Percentiles rank a stretch among this genome's conserved stretches.
Conservation (phyloP, 2,888 invertebrate species). For the Brachypterus glaber region DNA sequence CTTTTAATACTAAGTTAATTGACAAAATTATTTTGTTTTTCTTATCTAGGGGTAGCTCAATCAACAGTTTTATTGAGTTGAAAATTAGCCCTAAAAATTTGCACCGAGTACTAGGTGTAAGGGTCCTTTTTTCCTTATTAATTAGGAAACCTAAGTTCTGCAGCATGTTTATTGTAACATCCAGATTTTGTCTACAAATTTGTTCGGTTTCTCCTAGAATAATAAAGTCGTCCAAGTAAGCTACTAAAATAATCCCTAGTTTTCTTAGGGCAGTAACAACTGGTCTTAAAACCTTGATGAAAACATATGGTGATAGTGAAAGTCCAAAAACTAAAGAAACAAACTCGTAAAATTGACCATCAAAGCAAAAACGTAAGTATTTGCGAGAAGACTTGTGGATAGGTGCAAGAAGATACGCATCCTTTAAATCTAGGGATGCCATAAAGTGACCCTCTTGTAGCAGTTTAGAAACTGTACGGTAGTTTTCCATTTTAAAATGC, state of each 20-base stretch:
- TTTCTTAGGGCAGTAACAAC: constrained; percentile 17
- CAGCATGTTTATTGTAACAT: constrained; percentile 6
- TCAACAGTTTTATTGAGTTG: constrained; percentile 9
- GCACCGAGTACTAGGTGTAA: constrained; percentile 10
- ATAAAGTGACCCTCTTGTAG: constrained; percentile 11
- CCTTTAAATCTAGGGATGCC: constrained; percentile 10
- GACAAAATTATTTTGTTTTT: background rate
- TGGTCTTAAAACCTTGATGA: constrained; percentile 26
- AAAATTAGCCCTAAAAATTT: constrained; percentile 18
- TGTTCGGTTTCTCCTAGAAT: constrained; percentile 9
- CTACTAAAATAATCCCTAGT: constrained; percentile 15
- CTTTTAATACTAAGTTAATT: no score
- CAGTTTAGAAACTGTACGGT: constrained; percentile 17
- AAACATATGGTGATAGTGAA: constrained; percentile 19
- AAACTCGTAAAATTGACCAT: constrained; percentile 19
- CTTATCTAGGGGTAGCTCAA: constrained; percentile 7
- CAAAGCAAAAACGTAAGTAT: constrained; percentile 20
- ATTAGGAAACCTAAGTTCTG: constrained; percentile 18
- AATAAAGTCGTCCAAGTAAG: constrained; percentile 20
- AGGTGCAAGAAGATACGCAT: constrained; percentile 18
- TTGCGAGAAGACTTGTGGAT: constrained; percentile 17
- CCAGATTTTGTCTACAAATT: constrained; percentile 9
- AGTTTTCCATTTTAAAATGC: no score
- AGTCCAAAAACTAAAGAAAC: constrained; percentile 22
- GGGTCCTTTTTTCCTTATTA: constrained; percentile 17